Evolutionary conservation across 1,140 invertebrate genomes (phyloP).

Genomic region (Lepidurus packardi): DNA sequence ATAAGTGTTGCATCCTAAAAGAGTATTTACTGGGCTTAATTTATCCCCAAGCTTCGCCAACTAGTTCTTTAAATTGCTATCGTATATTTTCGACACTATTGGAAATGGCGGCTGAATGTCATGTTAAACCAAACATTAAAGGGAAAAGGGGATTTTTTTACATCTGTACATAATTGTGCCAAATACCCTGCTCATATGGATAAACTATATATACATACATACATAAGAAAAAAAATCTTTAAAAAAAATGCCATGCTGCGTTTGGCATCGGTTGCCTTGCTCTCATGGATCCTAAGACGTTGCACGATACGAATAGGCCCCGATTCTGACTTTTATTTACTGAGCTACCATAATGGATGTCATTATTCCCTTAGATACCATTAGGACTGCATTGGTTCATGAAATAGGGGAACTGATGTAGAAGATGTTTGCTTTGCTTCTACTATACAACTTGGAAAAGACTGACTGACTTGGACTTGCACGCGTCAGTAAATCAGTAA

Average conservation of each 20-base stretch:
- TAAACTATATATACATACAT: not conserved
- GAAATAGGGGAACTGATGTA: not conserved
- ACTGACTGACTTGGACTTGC: not conserved
- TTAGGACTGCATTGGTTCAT: constrained; percentile 3
- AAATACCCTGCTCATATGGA: not conserved
- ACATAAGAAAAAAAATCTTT: not conserved
- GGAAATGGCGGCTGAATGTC: no score
- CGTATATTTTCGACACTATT: no score
- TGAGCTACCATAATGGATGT: not conserved
- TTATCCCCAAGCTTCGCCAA: no score
- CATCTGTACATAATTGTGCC: not conserved
- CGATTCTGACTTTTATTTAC: not conserved
- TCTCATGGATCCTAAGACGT: not conserved
- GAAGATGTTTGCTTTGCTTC: not conserved
- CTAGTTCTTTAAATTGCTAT: no score
- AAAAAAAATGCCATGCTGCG: not conserved
- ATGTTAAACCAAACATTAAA: no score
- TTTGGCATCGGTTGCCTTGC: not conserved
- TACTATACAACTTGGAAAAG: not conserved
- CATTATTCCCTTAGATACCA: constrained; percentile 11
- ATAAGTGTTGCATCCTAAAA: no score
- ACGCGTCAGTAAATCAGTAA: not conserved
- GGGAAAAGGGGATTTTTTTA: not conserved
- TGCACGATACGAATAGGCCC: not conserved
- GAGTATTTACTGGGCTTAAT: no score